Evolutionary conservation across 2,888 invertebrate genomes (phyloP).

Genomic region (Elmis aenea): DNA sequence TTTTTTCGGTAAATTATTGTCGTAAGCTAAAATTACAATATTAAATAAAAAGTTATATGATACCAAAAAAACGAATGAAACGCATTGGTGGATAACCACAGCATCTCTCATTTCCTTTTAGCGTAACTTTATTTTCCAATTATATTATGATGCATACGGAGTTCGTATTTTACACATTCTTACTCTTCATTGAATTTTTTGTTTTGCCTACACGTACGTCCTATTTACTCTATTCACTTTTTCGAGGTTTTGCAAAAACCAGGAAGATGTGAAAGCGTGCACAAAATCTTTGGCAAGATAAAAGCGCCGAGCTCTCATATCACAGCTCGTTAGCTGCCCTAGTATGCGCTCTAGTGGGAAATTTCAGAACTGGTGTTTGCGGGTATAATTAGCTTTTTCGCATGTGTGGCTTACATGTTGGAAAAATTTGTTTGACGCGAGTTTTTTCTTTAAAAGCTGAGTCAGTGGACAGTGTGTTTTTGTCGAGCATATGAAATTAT

Average conservation of each 20-base stretch:
- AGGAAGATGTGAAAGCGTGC: slow-evolving; percentile 4
- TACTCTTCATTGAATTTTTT: neutral
- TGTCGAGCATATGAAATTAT: too few relatives aligned
- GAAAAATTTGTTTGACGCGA: slow-evolving; percentile 17
- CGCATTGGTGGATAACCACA: too few relatives aligned
- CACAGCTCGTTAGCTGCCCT: slow-evolving; percentile 20
- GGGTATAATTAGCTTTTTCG: slow-evolving; percentile 28
- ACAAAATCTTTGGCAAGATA: slow-evolving; percentile 15
- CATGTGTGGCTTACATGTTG: slow-evolving; percentile 19
- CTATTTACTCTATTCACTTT: neutral
- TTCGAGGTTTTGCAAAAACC: neutral
- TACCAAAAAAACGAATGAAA: too few relatives aligned
- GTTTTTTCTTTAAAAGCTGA: too few relatives aligned
- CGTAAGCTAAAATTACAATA: too few relatives aligned
- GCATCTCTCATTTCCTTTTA: too few relatives aligned
- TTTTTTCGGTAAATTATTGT: too few relatives aligned
- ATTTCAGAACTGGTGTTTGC: slow-evolving; percentile 26
- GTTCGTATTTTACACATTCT: neutral
- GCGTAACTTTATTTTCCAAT: too few relatives aligned
- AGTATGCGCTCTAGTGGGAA: slow-evolving; percentile 22
- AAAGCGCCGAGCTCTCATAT: slow-evolving; percentile 17
- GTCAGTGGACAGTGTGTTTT: too few relatives aligned
- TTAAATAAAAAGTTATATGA: too few relatives aligned
- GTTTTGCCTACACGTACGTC: neutral
- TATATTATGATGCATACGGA: too few relatives aligned